Conservation (phyloP, 2,888 invertebrate genomes). For the Callyntrura guangdongensis region DNA sequence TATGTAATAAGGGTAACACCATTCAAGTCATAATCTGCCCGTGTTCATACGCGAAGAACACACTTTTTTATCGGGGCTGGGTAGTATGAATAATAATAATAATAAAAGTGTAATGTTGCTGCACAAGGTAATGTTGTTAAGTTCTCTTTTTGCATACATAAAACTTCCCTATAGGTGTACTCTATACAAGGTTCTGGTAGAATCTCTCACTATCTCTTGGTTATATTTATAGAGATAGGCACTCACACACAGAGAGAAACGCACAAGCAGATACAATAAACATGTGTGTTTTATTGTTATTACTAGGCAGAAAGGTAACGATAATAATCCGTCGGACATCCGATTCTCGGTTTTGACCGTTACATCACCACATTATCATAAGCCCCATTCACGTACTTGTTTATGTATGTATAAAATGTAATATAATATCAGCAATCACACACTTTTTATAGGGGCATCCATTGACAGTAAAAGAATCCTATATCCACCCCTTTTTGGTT, state of each 20-base stretch:
- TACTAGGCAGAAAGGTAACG: slow-evolving; percentile 21
- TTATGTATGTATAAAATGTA: not conserved
- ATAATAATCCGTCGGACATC: slow-evolving; percentile 67
- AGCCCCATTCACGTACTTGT: slow-evolving; percentile 4
- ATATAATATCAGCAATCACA: slow-evolving; percentile 31
- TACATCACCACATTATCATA: slow-evolving; percentile 30
- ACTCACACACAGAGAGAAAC: not conserved
- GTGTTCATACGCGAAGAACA: not conserved
- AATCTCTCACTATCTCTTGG: not conserved
- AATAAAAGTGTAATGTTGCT: no score
- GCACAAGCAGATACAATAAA: not conserved
- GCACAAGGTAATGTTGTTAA: not conserved
- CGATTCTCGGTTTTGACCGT: slow-evolving; percentile 77
- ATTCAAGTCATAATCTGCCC: not conserved
- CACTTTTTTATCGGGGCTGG: not conserved
- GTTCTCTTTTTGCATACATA: not conserved
- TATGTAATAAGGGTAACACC: not conserved
- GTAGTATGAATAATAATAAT: not conserved
- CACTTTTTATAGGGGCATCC: slow-evolving; percentile 28
- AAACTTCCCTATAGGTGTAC: not conserved
- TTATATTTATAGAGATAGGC: no score
- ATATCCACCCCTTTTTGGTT: slow-evolving; percentile 32
- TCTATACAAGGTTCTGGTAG: not conserved
- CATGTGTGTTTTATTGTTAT: slow-evolving; percentile 63
- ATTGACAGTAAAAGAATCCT: slow-evolving; percentile 19